Base-by-base conservation (phyloP, 2,888 invertebrate genomes). In the Andrena camellia region DNA sequence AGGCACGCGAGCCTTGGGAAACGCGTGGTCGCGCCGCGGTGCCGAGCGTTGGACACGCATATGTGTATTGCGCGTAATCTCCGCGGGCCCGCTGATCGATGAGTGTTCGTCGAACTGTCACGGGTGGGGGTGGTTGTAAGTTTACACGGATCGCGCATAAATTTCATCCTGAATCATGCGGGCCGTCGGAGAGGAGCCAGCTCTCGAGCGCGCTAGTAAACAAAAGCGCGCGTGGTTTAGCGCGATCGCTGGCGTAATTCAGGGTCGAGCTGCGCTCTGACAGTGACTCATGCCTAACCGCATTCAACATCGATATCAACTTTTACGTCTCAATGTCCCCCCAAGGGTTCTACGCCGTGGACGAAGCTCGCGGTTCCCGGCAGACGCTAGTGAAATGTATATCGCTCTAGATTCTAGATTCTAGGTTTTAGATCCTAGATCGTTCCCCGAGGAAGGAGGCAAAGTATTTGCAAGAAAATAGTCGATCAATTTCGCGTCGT, bases 291-390 rank as follows among this genome's bases (percentile, higher is more conserved):
- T 81, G 35, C 74, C 80, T 76, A 85, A 89, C 88, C 88, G 71
- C 88, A 89, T 86, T 82, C 71, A 71, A 85, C 88, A 85, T 88
- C 89, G 88, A 89, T 89, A 89, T 88, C 86, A 80, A 87, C 83
- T 86, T 88, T 87, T 88, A 86, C 84, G 83, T 81, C 78, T 88
- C 84, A 80, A 84, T 85, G 74, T 84, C 74, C 68, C 74, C 52
- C 74, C 66, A 66, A 64, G 63, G 73, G 23, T 78, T 79, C 69
- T 78, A 42, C 79, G 79, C 57, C 63, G 62, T 13, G 42, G 29
- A 33, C 31, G 35, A 66, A n/a, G 13, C 29, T 66, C 64, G 42
- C 29, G 13, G 13, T 29, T 54, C 57, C n/a, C 8, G 31, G 54
- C 62, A 13, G 8, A 2, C 57, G 42, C 26, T 4, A 2, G 26